Base-by-base conservation (phyloP, 2,797 vertebrate genomes). In the Thripadectes ignobilis region DNA sequence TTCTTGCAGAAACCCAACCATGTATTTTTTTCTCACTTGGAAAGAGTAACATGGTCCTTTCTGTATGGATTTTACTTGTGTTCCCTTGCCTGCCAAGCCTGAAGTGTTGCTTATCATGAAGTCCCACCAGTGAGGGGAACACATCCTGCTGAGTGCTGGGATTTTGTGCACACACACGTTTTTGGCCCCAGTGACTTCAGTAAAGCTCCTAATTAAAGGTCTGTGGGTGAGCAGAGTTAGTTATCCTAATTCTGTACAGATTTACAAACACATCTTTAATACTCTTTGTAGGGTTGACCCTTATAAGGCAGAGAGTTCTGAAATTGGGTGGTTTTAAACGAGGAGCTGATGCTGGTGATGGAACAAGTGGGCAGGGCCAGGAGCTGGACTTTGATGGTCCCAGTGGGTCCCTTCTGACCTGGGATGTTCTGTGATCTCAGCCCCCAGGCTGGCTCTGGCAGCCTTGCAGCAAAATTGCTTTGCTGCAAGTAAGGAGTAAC, bases 121-220 rank as follows among this genome's bases (percentile, higher is more conserved):
- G 62, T 20, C 2, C 57, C 69, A 24, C 2, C 17, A 49, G 57
- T n/a, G 10, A 63, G 34, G 48, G 77, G 38, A 61, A 1, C 10
- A 2, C 8, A 0, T 22, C 2, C 5, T 39, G 36, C 15, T 13
- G 20, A 34, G 19, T 7, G 41, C 45, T 75, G 65, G 38, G 30
- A 3, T 16, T 73, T n/a, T 61, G 55, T 29, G 24, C 41, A 19
- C 67, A 51, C 4, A 34, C 21, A 19, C 0, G 0, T 41, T 51
- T 46, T 52, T 30, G 54, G 18, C 34, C 30, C 11, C 24, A 27
- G 27, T 62, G 77, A 21, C 54, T 66, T 43, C 46, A 55, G 0
- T 14, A 13, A n/a, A 74, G 48, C 81, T 91, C 48, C 0, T 41
- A 11, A 26, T 19, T 36, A 21, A 79, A 89, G 84, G 49, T 39